Percentiles rank a stretch among this genome's conserved stretches.
phyloP scores from a whole-genome alignment of 2,888 invertebrate genomes.

The Drosophila quinaria region DNA sequence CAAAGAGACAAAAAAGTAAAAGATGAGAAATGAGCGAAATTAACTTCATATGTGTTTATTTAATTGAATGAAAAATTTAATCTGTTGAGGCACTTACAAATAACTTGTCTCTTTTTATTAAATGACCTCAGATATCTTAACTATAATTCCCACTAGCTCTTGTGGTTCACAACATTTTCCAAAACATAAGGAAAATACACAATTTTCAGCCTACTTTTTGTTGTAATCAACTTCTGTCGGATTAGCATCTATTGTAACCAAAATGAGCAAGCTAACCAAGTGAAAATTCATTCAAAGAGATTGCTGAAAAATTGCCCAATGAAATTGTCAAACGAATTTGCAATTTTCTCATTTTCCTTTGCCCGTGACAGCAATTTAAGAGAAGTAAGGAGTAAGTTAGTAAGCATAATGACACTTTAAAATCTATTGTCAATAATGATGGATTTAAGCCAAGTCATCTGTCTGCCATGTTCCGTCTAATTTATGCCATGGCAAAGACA shows the following conservation, averaged over 20 bases:
- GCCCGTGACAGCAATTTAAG: neutral
- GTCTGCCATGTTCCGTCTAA: slow-evolving; percentile 50
- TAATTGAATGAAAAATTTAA: too few species aligned
- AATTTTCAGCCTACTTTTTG: neutral
- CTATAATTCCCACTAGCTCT: neutral
- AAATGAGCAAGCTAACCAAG: neutral
- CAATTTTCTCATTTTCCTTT: slow-evolving; percentile 6
- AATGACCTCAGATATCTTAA: neutral
- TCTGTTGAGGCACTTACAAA: too few species aligned
- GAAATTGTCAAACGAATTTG: neutral
- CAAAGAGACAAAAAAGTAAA: neutral
- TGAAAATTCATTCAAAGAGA: neutral
- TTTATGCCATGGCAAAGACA: slow-evolving; percentile 48
- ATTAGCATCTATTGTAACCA: too few species aligned
- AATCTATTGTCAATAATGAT: slow-evolving; percentile 11
- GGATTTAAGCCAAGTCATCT: slow-evolving; percentile 37
- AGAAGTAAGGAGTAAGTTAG: neutral
- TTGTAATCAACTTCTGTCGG: neutral
- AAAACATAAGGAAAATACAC: neutral
- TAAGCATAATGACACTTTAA: slow-evolving; percentile 18
- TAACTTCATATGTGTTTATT: too few species aligned
- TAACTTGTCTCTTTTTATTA: too few species aligned
- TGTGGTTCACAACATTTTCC: neutral
- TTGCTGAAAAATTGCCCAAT: neutral
- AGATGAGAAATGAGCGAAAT: neutral